phyloP scores from a whole-genome alignment of 2,113 vertebrate species.

The Climacteris rufus region DNA sequence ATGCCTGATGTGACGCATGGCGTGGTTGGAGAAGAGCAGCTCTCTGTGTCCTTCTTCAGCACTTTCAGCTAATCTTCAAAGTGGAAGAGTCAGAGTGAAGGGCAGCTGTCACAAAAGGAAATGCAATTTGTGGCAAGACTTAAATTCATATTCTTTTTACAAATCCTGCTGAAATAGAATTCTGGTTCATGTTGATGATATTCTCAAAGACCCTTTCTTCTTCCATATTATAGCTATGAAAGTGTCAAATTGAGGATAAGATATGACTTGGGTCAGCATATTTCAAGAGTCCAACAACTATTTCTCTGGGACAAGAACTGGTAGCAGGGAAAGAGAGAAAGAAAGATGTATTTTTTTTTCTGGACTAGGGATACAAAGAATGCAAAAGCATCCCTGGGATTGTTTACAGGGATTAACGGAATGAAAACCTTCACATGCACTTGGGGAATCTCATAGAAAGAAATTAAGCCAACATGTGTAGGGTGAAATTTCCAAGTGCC shows the following conservation, averaged over 20 bases:
- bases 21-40: not conserved
- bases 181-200: not conserved
- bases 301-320: not conserved
- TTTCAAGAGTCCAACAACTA: not conserved
- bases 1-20: fast-evolving
- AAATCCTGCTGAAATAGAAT: not conserved
- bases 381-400: not conserved
- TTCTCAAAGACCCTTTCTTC: not conserved
- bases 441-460: not conserved
- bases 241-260: not conserved
- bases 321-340: not conserved
- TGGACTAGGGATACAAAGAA: not conserved
- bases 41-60: not conserved
- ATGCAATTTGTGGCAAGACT: not conserved
- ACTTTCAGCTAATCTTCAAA: not conserved
- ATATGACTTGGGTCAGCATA: not conserved
- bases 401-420: not conserved
- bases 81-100: not conserved
- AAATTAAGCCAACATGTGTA: not conserved
- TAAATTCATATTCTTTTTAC: not conserved
- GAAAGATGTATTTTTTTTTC: not conserved
- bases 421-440: not conserved
- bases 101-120: not conserved
- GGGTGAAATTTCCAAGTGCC: not conserved
- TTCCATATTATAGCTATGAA: not conserved